Evolutionary conservation across 2,113 vertebrate genomes (phyloP), one percentile per base, ranked within the genome.

Genomic region (Caranx melampygus): DNA sequence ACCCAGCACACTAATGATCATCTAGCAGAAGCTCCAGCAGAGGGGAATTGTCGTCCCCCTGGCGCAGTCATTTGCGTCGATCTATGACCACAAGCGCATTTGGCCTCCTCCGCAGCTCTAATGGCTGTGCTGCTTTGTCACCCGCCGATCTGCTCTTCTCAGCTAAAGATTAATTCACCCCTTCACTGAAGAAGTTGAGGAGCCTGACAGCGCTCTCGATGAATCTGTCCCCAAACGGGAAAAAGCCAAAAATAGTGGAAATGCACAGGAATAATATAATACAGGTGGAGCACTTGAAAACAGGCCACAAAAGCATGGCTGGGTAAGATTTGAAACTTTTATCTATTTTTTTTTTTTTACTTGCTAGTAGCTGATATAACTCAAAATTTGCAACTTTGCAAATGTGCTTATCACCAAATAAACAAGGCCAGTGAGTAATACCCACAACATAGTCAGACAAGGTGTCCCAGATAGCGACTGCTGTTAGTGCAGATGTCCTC

Each of bases 21-120:
- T 87, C 82, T 65, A 66, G 61, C 91, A 85, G 78, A 82, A 82
- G 84, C 87, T 87, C 79, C 77, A 63, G 72, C 59, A 77, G 87
- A 81, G 88, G 83, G 83, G 83, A 71, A 81, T 86, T 85, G 78
- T 75, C 14, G 47, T 79, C 83, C 85, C 84, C 78, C 80, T 65
- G 82, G 85, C 76, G 40, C 79, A 91, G 88, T 91, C 87, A 87
- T 91, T 92, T 90, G 85, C 75, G 82, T 91, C 77, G 81, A 86
- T 86, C 84, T 91, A 79, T 62, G 77, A 90, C 86, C 85, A 65
- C 73, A 33, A 86, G 81, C 47, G 62, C 79, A 55, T 89, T 90
- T 83, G 86, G 90, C 84, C 87, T 91, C 64, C 89, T 84, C 83
- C 75, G n/a, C 85, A 77, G 79, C 86, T 75, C 77, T 92, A 92